Conservation (phyloP, 2,797 vertebrate genomes). For the Lateolabrax maculatus region DNA sequence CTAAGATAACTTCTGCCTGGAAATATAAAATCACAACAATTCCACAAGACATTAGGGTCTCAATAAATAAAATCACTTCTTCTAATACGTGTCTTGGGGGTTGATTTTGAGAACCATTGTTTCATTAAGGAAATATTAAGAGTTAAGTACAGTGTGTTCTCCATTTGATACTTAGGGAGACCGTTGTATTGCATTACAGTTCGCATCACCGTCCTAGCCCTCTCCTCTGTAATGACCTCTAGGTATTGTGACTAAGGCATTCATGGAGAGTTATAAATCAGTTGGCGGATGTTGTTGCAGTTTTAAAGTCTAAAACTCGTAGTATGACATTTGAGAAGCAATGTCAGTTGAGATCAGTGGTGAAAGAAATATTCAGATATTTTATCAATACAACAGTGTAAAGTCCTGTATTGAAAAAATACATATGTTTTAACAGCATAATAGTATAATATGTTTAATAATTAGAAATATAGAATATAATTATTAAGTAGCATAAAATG, state of each 20-base stretch:
- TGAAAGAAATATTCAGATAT: neutral
- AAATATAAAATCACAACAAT: slow-evolving; percentile 17
- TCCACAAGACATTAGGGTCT: neutral
- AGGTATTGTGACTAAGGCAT: slow-evolving; percentile 2
- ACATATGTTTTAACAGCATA: neutral
- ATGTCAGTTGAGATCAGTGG: neutral
- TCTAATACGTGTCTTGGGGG: neutral
- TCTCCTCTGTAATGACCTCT: slow-evolving; percentile 22
- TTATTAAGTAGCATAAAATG: neutral
- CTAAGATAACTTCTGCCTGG: neutral
- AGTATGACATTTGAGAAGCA: slow-evolving; percentile 4
- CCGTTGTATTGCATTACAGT: slow-evolving; percentile 10
- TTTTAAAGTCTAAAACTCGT: neutral
- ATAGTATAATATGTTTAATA: too few relatives aligned
- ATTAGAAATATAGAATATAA: too few relatives aligned
- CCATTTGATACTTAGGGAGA: neutral
- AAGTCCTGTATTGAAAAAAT: neutral
- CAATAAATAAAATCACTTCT: neutral
- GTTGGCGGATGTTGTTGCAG: slow-evolving; percentile 4
- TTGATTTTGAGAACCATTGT: neutral
- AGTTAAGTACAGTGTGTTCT: slow-evolving; percentile 17
- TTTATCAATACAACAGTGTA: neutral
- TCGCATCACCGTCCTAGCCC: neutral
- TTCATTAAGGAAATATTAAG: slow-evolving; percentile 18
- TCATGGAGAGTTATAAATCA: slow-evolving; percentile 21